A percentile compares a stretch with the other conserved stretches of the same genome.
phyloP scores from a whole-genome alignment of 2,113 vertebrate species.

The Anguilla japonica region DNA sequence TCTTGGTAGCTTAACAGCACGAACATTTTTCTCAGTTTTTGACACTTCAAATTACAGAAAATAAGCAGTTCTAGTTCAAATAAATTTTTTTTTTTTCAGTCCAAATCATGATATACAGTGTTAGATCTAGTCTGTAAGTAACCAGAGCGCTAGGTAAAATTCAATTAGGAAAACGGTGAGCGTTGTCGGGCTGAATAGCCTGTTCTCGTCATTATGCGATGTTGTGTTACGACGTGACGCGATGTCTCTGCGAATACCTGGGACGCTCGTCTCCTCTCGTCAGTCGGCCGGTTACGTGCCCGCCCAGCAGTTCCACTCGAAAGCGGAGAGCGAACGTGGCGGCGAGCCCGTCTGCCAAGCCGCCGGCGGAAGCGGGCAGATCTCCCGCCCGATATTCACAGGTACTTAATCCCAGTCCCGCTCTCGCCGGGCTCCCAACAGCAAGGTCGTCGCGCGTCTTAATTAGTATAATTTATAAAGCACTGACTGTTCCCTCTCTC shows the following conservation, averaged over 20 bases:
- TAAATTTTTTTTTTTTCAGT: not conserved
- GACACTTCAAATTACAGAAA: not conserved
- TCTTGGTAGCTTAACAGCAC: not conserved
- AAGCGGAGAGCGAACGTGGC: not conserved
- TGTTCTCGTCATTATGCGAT: too few species aligned
- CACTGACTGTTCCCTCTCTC: conserved; percentile 44
- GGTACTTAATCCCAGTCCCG: conserved; percentile 54
- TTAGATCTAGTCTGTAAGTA: too few species aligned
- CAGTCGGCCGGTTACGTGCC: not conserved
- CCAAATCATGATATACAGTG: too few species aligned
- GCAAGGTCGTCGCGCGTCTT: conserved; percentile 60
- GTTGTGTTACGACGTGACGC: not conserved
- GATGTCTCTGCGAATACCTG: not conserved
- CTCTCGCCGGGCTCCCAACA: conserved; percentile 56
- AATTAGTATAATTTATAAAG: conserved; percentile 61
- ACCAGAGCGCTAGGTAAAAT: too few species aligned
- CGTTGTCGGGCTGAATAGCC: too few species aligned
- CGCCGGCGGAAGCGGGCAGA: conserved; percentile 42
- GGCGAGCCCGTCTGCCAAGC: not conserved
- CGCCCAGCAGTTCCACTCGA: not conserved
- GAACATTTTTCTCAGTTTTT: not conserved
- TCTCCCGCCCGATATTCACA: conserved; percentile 55
- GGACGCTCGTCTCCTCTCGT: not conserved
- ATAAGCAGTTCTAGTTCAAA: not conserved
- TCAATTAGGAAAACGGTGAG: too few species aligned